A percentile compares a stretch with the other conserved stretches of the same genome.
These are phyloP conservation scores for Microhierax caerulescens DNA, from an alignment of 2,797 vertebrate genomes.

Conservation along the genomic window DNA sequence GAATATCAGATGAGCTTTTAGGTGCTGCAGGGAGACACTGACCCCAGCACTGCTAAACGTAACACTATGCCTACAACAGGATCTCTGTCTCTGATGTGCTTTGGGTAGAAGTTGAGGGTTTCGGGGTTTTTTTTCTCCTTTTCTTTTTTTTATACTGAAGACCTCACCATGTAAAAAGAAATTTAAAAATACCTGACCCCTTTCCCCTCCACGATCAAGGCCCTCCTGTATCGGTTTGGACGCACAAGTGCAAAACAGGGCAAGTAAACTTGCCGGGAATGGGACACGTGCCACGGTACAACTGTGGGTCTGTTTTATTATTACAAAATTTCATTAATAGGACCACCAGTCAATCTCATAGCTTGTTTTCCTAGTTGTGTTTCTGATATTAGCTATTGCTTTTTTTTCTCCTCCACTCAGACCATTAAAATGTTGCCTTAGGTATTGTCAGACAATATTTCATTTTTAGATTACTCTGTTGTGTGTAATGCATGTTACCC, in stretches of 20 bases:
- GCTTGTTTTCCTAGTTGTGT: background rate
- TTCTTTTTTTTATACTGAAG: background rate
- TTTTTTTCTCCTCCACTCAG: background rate
- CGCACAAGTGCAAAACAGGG: background rate
- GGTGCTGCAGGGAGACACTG: background rate
- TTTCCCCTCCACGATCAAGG: background rate
- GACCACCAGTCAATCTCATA: background rate
- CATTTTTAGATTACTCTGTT: background rate
- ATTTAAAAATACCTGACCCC: background rate
- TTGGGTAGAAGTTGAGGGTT: background rate
- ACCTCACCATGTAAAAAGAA: background rate
- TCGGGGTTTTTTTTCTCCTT: background rate
- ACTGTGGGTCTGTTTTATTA: background rate
- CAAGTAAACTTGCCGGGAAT: accelerated
- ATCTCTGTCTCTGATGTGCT: background rate
- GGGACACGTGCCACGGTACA: background rate
- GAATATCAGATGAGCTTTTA: background rate
- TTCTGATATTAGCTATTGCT: background rate
- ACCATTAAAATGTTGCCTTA: background rate
- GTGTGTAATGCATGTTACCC: background rate
- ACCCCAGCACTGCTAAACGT: background rate
- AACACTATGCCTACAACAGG: background rate
- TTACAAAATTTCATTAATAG: background rate
- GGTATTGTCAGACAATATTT: background rate
- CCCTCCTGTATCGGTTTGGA: accelerated